A percentile compares a stretch with the other conserved stretches of the same genome.
phyloP scores from a whole-genome alignment of 2,113 vertebrate genomes.

The Procavia capensis region DNA sequence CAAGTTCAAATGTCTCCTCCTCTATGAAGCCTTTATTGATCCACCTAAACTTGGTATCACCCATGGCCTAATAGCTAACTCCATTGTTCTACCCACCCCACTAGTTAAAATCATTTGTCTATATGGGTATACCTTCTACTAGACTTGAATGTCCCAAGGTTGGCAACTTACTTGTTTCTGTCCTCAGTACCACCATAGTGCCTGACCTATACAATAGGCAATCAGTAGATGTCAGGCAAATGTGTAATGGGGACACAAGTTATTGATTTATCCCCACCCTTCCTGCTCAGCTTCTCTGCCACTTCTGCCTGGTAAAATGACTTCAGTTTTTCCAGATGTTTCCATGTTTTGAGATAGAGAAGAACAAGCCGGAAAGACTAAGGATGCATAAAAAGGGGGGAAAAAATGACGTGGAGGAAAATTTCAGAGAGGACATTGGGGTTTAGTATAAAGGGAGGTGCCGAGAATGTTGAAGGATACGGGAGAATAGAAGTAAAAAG shows the following conservation, averaged over 20 bases:
- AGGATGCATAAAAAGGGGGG: background rate
- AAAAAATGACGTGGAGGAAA: background rate
- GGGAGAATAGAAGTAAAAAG: background rate
- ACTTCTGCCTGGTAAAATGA: background rate
- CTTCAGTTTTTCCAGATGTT: background rate
- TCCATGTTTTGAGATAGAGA: background rate
- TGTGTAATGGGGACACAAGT: background rate
- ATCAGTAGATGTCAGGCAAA: background rate
- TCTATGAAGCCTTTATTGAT: background rate
- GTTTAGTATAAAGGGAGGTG: background rate
- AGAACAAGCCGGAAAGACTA: background rate
- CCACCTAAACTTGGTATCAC: background rate
- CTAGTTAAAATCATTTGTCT: background rate
- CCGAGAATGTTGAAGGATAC: background rate
- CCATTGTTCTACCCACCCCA: background rate
- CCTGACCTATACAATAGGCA: background rate
- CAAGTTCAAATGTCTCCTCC: background rate
- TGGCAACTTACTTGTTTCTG: background rate
- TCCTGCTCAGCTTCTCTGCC: background rate
- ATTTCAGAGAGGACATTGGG: background rate
- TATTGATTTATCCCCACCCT: background rate
- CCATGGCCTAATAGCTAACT: background rate
- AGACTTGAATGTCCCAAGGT: background rate
- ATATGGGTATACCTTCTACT: background rate
- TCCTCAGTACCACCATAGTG: background rate